These are phyloP conservation scores for Caenorhabditis sp. DNA, from an alignment of 2,888 invertebrate species.

Conservation along the genomic window DNA sequence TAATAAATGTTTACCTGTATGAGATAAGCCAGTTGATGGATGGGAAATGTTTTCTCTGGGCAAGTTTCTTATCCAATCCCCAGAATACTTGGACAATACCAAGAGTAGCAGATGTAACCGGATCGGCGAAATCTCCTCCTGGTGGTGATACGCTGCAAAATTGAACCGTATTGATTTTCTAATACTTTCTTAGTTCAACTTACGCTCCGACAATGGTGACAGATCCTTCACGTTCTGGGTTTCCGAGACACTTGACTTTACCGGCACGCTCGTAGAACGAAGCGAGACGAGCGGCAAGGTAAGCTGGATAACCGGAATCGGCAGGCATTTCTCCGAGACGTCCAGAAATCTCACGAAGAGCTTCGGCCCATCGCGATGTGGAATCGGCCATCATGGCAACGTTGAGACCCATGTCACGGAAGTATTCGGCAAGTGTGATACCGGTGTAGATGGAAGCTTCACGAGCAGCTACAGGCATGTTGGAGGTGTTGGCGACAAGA, in stretches of 20 bases:
- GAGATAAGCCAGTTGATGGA: constrained; percentile 99
- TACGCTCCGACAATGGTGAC: constrained; percentile 97
- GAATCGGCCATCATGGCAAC: constrained; percentile 99
- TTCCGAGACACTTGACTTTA: constrained; percentile 79
- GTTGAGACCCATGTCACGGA: constrained; percentile 91
- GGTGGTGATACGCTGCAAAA: constrained; percentile 77
- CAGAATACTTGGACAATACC: constrained; percentile 83
- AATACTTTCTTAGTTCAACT: constrained; percentile 56
- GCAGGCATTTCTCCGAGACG: constrained; percentile 99
- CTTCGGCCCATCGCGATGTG: constrained; percentile 99
- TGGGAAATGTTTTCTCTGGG: constrained; percentile 97
- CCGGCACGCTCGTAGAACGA: constrained; percentile 99
- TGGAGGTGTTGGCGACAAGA: constrained; percentile 98
- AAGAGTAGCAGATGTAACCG: constrained; percentile 96
- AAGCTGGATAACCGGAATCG: constrained; percentile 94
- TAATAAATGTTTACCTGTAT: constrained; percentile 74
- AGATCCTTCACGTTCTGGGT: constrained; percentile 94
- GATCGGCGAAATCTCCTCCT: constrained; percentile 99
- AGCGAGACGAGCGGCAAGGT: constrained; percentile 94
- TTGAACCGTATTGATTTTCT: background rate
- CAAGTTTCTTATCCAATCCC: constrained; percentile 70
- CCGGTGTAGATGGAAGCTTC: constrained; percentile 99
- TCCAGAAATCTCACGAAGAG: constrained; percentile 97
- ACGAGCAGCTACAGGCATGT: constrained; percentile 99
- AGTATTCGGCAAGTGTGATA: constrained; percentile 97